Evolutionary conservation across 2,888 invertebrate species (phyloP), one percentile per base, ranked within the genome.

Genomic region (Lasioglossum lativentre): DNA sequence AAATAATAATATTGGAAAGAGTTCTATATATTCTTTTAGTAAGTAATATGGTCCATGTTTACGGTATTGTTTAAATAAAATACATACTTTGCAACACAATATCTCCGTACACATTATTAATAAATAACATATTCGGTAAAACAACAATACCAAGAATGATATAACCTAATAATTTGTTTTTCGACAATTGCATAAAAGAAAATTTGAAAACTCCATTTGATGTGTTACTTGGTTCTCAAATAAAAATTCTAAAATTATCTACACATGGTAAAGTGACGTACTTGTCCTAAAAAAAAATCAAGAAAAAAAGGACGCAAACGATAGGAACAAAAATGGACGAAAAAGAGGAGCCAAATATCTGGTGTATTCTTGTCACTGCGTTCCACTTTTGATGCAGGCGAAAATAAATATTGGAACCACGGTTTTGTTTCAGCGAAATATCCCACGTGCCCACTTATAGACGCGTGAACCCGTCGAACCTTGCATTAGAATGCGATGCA

Each of bases 401-500:
- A 40, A 6, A 12, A n/a, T 40, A 70, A 40, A 70, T 70, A 70
- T 70, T 40, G n/a, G 70, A 23, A 40, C 40, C 38, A 40, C n/a
- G 70, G 70, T 40, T 38, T 40, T 40, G 70, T 70, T 70, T 70
- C 40, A 70, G 70, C 30, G 34, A 63, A 34, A 63, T 63, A 30
- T 30, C 16, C 34, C 30, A 63, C 63, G 63, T 63, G 16, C 63
- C 63, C 34, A 16, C 30, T 63, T 68, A 38, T 23, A 4, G 68
- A 38, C 38, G 38, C 38, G 63, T 12, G 68, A 38, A 23, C 38
- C 38, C 23, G 38, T 23, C 38, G 38, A 38, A 10, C 38, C 30
- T 19, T 68, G 68, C 34, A 68, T 68, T 75, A 42, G 40, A 42
- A 59, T 59, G 27, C 59, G n/a, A 59, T 42, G 75, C 75, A 75